These are phyloP conservation scores for Oasisia sp. DNA, from an alignment of 2,888 invertebrate genomes.

Conservation along the genomic window DNA sequence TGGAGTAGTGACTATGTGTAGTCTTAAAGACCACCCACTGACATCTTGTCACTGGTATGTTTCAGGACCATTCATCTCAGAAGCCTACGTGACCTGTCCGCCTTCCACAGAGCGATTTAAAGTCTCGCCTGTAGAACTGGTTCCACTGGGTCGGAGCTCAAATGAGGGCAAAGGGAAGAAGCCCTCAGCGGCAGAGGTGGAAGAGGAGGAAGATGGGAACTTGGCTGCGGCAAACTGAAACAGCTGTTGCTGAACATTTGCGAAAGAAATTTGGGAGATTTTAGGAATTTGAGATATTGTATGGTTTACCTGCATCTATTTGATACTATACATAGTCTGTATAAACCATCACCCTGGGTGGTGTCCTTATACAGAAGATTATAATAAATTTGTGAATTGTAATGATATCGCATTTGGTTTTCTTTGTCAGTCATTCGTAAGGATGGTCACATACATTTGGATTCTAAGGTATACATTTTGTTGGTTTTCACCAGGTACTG, in stretches of 20 bases:
- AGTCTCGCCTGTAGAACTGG: background rate
- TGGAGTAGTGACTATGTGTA: background rate
- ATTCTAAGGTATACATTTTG: no score
- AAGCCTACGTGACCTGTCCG: background rate
- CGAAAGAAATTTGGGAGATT: background rate
- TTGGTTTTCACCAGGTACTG: no score
- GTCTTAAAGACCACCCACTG: background rate
- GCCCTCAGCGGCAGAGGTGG: background rate
- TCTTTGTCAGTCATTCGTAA: background rate
- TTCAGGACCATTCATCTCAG: background rate
- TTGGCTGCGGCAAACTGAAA: background rate
- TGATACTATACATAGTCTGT: background rate
- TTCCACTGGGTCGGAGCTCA: background rate
- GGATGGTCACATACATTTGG: background rate
- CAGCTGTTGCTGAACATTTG: background rate
- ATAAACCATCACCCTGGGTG: background rate
- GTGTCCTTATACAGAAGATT: background rate
- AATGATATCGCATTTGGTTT: background rate
- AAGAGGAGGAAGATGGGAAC: background rate
- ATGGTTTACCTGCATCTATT: background rate
- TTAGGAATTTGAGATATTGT: no score
- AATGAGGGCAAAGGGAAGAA: background rate
- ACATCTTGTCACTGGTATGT: background rate
- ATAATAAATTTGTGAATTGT: background rate
- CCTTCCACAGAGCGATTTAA: conserved; percentile 1